phyloP scores from a whole-genome alignment of 2,113 vertebrate genomes.

The Grammomys dolichurus region DNA sequence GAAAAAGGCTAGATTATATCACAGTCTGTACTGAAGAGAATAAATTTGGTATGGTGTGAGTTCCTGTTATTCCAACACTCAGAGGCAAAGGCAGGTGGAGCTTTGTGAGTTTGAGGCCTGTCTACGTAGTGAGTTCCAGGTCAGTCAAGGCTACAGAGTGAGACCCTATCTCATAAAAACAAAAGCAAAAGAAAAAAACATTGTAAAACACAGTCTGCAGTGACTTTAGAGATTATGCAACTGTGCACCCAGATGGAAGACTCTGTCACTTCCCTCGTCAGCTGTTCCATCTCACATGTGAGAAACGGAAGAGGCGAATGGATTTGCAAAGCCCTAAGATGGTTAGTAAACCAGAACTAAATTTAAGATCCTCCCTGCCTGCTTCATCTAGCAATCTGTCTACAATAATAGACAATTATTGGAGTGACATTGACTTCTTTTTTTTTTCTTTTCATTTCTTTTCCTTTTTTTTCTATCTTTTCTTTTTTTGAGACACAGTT shows the following conservation, averaged over 20 bases:
- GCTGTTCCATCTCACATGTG: background rate
- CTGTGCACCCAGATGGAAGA: too few relatives aligned
- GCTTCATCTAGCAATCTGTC: background rate
- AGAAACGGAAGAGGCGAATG: background rate
- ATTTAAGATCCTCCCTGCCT: background rate
- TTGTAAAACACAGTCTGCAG: background rate
- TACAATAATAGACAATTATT: background rate
- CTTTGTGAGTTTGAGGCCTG: background rate
- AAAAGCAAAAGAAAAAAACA: background rate
- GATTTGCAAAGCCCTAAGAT: background rate
- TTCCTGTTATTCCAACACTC: too few relatives aligned
- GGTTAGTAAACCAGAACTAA: background rate
- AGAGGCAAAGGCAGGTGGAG: background rate
- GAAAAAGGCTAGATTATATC: background rate
- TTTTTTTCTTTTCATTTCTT: background rate
- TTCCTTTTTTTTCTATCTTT: too few relatives aligned
- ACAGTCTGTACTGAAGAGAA: background rate
- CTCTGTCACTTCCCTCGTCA: background rate
- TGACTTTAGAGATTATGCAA: background rate
- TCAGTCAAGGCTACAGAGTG: background rate
- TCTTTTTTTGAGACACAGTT: background rate
- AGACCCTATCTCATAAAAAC: background rate
- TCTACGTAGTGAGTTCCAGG: background rate
- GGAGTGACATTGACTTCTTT: background rate
- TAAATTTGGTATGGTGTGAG: too few relatives aligned